These are phyloP conservation scores for Rhodeus uyekii DNA, from an alignment of 2,797 vertebrate species.

Conservation along the genomic window DNA sequence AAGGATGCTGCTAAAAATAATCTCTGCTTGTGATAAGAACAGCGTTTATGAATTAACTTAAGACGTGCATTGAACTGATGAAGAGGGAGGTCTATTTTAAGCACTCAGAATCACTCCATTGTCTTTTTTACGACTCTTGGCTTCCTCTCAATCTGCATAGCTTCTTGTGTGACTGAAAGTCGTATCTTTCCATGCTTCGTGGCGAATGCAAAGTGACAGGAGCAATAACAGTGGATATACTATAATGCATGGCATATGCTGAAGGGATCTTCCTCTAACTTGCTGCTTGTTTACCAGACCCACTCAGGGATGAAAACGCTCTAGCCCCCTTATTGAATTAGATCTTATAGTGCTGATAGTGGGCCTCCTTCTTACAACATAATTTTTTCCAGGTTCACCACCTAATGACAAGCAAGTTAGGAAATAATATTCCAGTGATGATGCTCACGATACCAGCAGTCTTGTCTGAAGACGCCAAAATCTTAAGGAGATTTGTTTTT, in stretches of 20 bases:
- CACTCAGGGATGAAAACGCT: conserved; percentile 58
- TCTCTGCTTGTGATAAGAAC: conserved; percentile 60
- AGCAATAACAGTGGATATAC: conserved; percentile 30
- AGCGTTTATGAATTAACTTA: conserved; percentile 70
- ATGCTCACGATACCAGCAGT: conserved; percentile 58
- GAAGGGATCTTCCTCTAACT: conserved; percentile 54
- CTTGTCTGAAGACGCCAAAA: conserved; percentile 59
- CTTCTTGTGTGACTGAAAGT: conserved; percentile 22
- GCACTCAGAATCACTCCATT: conserved; percentile 25
- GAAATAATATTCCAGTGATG: conserved; percentile 58
- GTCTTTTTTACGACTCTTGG: conserved; percentile 44
- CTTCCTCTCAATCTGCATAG: conserved; percentile 32
- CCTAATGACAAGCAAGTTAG: conserved; percentile 61
- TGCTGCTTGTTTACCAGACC: conserved; percentile 65
- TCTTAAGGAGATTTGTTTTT: conserved; percentile 42
- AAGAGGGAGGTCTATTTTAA: conserved; percentile 44
- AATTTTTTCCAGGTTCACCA: conserved; percentile 62
- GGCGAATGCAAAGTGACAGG: conserved; percentile 32
- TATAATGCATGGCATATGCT: conserved; percentile 59
- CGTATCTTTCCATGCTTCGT: conserved; percentile 14
- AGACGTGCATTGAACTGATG: conserved; percentile 5
- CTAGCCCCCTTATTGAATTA: conserved; percentile 63
- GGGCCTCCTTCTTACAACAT: conserved; percentile 59
- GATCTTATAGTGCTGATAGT: conserved; percentile 65
- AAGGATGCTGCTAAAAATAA: conserved; percentile 80